phyloP scores from a whole-genome alignment of 2,113 vertebrate genomes.

The Salvelinus namaycush region DNA sequence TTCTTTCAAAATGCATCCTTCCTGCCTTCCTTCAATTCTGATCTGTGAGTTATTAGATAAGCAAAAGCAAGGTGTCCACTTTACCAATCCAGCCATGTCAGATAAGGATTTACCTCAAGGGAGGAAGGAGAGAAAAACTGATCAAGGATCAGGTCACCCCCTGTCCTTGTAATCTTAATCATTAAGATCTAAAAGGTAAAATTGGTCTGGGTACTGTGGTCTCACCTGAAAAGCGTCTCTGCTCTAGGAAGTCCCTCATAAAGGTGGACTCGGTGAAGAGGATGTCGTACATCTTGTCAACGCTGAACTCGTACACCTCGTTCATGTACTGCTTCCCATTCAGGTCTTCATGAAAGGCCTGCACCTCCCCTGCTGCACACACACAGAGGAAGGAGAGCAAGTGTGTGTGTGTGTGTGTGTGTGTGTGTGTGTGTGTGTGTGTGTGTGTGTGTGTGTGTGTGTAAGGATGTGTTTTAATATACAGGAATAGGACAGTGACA shows the following conservation, averaged over 20 bases:
- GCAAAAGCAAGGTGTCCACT: neutral
- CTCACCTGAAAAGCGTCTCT: conserved; percentile 83
- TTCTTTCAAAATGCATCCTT: neutral
- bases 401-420: neutral
- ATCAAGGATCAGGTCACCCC: too few relatives aligned
- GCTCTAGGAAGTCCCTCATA: conserved; percentile 88
- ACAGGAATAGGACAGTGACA: too few relatives aligned
- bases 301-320: conserved; percentile 87
- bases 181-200: neutral
- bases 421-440: neutral
- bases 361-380: conserved; percentile 77
- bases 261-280: conserved; percentile 87
- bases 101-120: neutral
- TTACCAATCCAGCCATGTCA: neutral
- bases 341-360: conserved; percentile 86
- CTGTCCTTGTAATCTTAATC: neutral
- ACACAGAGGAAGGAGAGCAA: neutral
- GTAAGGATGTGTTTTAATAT: too few relatives aligned
- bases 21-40: neutral
- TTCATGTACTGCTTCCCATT: conserved; percentile 87
- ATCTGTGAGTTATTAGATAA: neutral
- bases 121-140: too few relatives aligned
- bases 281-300: conserved; percentile 85
- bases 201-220: neutral
- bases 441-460: too few relatives aligned